A percentile compares a stretch with the other conserved stretches of the same genome.
Conservation (phyloP, 2,888 invertebrate species). For the Micoletzkya japonica region DNA sequence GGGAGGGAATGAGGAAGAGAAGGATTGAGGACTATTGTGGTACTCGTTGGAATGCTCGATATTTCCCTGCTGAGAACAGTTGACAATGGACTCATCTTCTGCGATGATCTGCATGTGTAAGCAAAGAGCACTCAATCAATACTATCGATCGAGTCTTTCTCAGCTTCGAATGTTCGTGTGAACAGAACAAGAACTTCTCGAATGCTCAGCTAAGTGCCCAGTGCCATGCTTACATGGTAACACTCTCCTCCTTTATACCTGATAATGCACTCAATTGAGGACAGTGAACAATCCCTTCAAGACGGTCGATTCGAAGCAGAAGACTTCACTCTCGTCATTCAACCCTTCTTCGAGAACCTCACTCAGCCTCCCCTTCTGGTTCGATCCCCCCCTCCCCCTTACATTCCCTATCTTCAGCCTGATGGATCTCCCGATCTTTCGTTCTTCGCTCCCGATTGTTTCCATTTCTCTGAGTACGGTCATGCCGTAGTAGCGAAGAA, state of each 20-base stretch:
- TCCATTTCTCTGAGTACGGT: slow-evolving; percentile 50
- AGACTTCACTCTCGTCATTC: slow-evolving; percentile 51
- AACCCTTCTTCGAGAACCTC: slow-evolving; percentile 52
- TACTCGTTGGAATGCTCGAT: slow-evolving; percentile 53
- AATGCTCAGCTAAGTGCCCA: slow-evolving; percentile 42
- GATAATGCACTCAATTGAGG: not conserved
- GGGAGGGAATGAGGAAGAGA: too few species aligned
- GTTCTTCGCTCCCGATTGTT: slow-evolving; percentile 54
- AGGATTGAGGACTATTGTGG: slow-evolving; percentile 48
- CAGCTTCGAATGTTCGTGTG: slow-evolving; percentile 48
- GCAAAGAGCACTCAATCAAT: slow-evolving; percentile 12
- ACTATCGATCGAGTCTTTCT: not conserved
- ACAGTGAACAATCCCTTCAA: slow-evolving; percentile 3
- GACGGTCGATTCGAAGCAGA: slow-evolving; percentile 44
- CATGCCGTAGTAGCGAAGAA: slow-evolving; percentile 44
- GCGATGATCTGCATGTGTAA: slow-evolving; percentile 46
- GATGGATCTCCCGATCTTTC: slow-evolving; percentile 44
- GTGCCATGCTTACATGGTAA: slow-evolving; percentile 46
- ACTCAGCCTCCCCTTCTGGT: slow-evolving; percentile 42
- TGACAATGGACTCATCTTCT: slow-evolving; percentile 46
- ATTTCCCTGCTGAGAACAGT: slow-evolving; percentile 49
- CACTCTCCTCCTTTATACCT: not conserved
- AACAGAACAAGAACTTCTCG: slow-evolving; percentile 42
- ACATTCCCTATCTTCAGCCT: slow-evolving; percentile 11
- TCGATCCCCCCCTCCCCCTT: slow-evolving; percentile 34